These are phyloP conservation scores for Salvator merianae DNA, from an alignment of 2,113 vertebrate genomes.

Conservation along the genomic window DNA sequence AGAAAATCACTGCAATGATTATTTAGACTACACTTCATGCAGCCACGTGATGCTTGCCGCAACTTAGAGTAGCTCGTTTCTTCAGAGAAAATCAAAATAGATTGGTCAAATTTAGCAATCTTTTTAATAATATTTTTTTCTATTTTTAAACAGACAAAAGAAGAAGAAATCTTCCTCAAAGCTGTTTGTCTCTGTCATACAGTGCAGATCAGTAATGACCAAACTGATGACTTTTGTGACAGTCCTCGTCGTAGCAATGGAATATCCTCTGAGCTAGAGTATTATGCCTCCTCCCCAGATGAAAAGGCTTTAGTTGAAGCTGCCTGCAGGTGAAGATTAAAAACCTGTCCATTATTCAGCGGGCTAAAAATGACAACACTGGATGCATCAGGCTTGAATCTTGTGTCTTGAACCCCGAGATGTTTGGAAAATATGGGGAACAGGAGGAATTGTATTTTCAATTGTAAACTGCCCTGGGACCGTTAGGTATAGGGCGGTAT, in stretches of 20 bases:
- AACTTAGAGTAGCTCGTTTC: not conserved
- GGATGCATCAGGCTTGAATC: not conserved
- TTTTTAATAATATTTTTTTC: conserved; percentile 13
- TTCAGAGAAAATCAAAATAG: not conserved
- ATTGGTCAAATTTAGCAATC: not conserved
- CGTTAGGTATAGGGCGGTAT: too few species aligned
- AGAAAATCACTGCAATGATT: not conserved
- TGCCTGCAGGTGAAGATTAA: conserved; percentile 82
- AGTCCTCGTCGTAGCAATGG: conserved; percentile 82
- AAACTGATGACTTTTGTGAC: conserved; percentile 79
- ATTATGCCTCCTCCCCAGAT: conserved; percentile 96
- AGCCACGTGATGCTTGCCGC: not conserved
- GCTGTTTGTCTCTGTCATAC: conserved; percentile 96
- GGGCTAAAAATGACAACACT: not conserved
- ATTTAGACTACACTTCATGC: not conserved
- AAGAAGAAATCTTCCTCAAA: conserved; percentile 92
- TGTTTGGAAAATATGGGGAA: too few species aligned
- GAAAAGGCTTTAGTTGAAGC: conserved; percentile 98
- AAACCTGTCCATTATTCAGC: not conserved
- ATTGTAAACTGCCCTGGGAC: too few species aligned
- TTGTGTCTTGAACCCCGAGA: not conserved
- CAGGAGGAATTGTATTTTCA: too few species aligned
- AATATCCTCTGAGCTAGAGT: conserved; percentile 82
- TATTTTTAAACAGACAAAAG: conserved; percentile 75
- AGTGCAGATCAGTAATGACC: conserved; percentile 92